Conservation (phyloP, 2,888 invertebrate species). For the Metopia argyrocephala region DNA sequence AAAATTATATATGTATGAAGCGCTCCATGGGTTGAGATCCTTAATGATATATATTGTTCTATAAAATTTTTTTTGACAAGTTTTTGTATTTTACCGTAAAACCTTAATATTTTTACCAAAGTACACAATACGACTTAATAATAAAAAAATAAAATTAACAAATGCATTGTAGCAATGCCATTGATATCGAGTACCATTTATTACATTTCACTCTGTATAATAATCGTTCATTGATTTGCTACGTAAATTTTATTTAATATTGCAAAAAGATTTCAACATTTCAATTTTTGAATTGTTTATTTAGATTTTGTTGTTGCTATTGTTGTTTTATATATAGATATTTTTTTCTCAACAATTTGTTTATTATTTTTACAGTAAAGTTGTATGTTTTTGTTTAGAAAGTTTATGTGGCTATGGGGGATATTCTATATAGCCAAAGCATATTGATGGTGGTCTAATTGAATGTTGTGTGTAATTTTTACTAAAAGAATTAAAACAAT, state of each 20-base stretch:
- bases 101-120: too few relatives aligned
- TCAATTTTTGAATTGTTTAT: slow-evolving; percentile 38
- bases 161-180: too few relatives aligned
- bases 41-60: too few relatives aligned
- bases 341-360: slow-evolving; percentile 16
- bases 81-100: too few relatives aligned
- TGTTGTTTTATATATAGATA: not conserved
- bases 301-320: not conserved
- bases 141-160: too few relatives aligned
- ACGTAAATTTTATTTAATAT: not conserved
- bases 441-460: slow-evolving; percentile 17
- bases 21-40: too few relatives aligned
- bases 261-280: slow-evolving; percentile 32
- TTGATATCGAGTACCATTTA: too few relatives aligned
- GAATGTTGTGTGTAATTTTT: not conserved
- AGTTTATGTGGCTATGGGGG: slow-evolving; percentile 12
- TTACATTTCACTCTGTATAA: not conserved
- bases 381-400: slow-evolving; percentile 33
- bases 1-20: too few relatives aligned
- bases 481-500: slow-evolving; percentile 3
- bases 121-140: too few relatives aligned
- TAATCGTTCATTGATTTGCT: not conserved
- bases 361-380: slow-evolving; percentile 44
- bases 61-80: too few relatives aligned
- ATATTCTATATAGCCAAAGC: not conserved